Conservation (phyloP, 2,113 vertebrate genomes). For the Calcarius ornatus region DNA sequence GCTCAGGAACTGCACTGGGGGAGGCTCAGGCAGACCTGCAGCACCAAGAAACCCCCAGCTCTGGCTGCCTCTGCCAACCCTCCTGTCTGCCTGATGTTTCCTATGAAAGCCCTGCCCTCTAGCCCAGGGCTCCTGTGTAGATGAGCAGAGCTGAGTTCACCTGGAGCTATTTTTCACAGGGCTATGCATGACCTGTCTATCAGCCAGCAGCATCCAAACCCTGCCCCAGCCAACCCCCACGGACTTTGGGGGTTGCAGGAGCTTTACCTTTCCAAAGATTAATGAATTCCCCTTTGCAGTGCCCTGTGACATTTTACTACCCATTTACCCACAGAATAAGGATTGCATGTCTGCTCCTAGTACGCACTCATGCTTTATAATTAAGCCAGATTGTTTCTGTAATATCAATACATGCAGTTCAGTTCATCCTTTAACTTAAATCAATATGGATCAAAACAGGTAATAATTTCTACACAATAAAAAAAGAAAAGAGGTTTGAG, state of each 20-base stretch:
- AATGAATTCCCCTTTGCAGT: background rate
- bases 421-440: constrained; percentile 26
- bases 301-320: background rate
- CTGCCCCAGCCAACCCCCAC: background rate
- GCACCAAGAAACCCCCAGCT: background rate
- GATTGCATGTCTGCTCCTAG: background rate
- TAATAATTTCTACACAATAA: background rate
- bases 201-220: background rate
- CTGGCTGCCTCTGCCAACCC: background rate
- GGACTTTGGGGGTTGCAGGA: background rate
- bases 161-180: background rate
- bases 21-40: background rate
- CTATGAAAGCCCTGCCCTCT: background rate
- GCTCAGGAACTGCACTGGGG: background rate
- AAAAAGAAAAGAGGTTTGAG: background rate
- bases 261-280: background rate
- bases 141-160: background rate
- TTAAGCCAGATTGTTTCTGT: background rate
- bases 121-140: background rate
- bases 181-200: background rate
- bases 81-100: background rate
- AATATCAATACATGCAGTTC: background rate
- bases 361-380: background rate
- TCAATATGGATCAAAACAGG: background rate
- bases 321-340: background rate